Conservation (phyloP, 2,113 vertebrate genomes). For the Boulengeromyrus knoepffleri region DNA sequence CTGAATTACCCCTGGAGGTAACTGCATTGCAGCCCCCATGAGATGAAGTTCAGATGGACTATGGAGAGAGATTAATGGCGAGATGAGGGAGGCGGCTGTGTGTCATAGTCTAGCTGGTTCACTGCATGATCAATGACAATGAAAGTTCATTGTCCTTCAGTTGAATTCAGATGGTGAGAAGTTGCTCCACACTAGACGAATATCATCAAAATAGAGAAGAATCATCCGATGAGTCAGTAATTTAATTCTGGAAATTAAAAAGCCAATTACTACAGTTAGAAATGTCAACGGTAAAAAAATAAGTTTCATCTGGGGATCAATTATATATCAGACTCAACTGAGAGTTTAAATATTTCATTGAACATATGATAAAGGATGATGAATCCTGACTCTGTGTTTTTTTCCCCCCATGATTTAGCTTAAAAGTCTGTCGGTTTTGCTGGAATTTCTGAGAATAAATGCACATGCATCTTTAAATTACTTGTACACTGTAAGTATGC, state of each 20-base stretch:
- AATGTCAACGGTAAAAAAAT: background rate
- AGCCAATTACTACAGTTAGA: constrained; percentile 1
- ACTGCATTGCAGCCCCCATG: background rate
- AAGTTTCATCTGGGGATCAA: background rate
- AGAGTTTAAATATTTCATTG: background rate
- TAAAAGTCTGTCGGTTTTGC: background rate
- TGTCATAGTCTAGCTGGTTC: background rate
- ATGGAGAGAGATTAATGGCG: background rate
- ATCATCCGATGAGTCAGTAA: background rate
- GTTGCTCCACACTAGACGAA: background rate
- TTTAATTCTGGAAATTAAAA: constrained; percentile 4
- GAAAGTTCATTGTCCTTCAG: background rate
- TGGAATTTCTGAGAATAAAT: background rate
- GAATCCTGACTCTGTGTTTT: background rate
- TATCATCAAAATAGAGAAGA: background rate
- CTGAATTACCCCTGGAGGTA: background rate
- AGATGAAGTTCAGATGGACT: background rate
- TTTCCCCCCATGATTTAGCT: background rate
- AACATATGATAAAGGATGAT: background rate
- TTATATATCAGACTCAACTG: background rate
- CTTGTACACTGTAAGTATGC: background rate
- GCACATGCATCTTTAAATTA: background rate
- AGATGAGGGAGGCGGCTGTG: background rate
- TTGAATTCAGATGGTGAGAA: background rate
- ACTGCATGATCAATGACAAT: background rate